Evolutionary conservation across 2,113 vertebrate species (phyloP).

Genomic region (Setophaga coronata): DNA sequence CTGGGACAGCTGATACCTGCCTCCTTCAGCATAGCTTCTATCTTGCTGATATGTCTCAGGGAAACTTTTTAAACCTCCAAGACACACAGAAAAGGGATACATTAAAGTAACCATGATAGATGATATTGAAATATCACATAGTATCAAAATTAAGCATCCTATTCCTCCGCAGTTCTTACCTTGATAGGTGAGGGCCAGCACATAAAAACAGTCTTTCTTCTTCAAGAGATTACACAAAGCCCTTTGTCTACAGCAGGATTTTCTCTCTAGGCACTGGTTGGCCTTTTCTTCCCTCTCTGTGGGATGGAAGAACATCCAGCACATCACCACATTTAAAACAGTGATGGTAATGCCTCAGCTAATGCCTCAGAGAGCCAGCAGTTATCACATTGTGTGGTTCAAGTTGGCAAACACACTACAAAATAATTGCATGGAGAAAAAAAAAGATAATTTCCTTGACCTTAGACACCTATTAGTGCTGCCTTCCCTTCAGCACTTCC

Average conservation of each 20-base stretch:
- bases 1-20: not conserved
- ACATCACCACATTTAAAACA: not conserved
- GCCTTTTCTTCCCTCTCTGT: not conserved
- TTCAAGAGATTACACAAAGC: not conserved
- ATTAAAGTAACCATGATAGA: not conserved
- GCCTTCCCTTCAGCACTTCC: rapidly evolving
- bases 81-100: not conserved
- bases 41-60: not conserved
- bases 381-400: not conserved
- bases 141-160: not conserved
- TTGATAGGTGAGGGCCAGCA: not conserved
- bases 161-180: not conserved
- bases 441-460: not conserved
- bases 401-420: not conserved
- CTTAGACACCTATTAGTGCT: not conserved
- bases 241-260: not conserved
- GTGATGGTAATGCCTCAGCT: not conserved
- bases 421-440: not conserved
- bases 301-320: not conserved
- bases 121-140: not conserved
- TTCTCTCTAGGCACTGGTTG: not conserved
- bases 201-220: not conserved
- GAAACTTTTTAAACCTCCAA: constrained; percentile 7
- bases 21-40: not conserved
- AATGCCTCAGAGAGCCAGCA: not conserved